Evolutionary conservation across 2,888 invertebrate genomes (phyloP).

Genomic region (Urechis unicinctus): DNA sequence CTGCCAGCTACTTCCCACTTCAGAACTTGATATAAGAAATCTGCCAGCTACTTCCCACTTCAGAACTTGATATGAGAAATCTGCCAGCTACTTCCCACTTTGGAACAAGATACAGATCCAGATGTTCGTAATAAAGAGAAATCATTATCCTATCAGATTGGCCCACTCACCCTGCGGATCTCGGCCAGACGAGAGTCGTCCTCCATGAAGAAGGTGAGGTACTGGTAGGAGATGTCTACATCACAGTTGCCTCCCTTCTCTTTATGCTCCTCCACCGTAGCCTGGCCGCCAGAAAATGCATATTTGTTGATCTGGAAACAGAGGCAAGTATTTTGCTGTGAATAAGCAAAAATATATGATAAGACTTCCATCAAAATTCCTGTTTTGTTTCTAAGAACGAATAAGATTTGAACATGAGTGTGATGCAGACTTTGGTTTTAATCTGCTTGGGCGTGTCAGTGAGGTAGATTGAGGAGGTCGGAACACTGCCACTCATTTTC

Average conservation of each 20-base stretch:
- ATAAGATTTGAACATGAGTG: neutral
- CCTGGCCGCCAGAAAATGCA: constrained; percentile 94
- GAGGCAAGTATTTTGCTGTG: too few relatives aligned
- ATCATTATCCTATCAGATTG: too few relatives aligned
- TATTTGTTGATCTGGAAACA: constrained; percentile 75
- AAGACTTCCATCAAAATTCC: too few relatives aligned
- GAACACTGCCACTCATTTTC: constrained; percentile 97
- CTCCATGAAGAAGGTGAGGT: constrained; percentile 88
- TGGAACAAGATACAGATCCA: too few relatives aligned
- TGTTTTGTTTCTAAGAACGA: too few relatives aligned
- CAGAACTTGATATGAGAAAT: too few relatives aligned
- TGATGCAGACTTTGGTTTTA: constrained; percentile 69
- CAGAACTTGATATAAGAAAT: too few relatives aligned
- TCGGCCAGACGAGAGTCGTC: constrained; percentile 79
- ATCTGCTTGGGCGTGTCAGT: constrained; percentile 92
- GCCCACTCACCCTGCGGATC: constrained; percentile 61
- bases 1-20: too few relatives aligned
- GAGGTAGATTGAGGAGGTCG: constrained; percentile 88
- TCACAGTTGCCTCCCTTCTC: constrained; percentile 85
- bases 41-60: too few relatives aligned
- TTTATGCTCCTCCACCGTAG: constrained; percentile 88
- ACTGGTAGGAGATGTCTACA: constrained; percentile 91
- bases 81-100: too few relatives aligned
- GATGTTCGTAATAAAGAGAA: too few relatives aligned
- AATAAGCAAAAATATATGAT: too few relatives aligned